Percentiles rank a stretch among this genome's conserved stretches.
Evolutionary conservation across 2,888 invertebrate species (phyloP).

Genomic region (Coenonympha arcania): DNA sequence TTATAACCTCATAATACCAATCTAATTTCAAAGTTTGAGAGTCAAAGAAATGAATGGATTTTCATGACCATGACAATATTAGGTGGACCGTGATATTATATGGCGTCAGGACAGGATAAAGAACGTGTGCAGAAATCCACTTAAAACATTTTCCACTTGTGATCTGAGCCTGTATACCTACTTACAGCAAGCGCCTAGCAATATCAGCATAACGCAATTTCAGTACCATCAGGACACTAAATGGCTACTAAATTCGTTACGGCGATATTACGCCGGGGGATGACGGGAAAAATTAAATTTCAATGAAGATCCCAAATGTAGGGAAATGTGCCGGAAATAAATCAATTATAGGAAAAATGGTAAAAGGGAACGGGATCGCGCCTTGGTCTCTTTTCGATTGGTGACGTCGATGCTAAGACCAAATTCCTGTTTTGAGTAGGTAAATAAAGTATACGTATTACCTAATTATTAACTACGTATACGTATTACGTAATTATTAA

Average conservation of each 20-base stretch:
- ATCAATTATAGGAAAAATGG: slow-evolving; percentile 13
- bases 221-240: slow-evolving; percentile 9
- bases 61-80: no score
- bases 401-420: not conserved
- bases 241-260: slow-evolving; percentile 18
- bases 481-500: no score
- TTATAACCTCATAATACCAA: no score
- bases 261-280: slow-evolving; percentile 15
- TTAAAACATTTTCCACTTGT: not conserved
- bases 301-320: slow-evolving; percentile 6
- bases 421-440: no score
- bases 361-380: not conserved
- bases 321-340: slow-evolving; percentile 19
- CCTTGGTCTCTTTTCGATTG: not conserved
- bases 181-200: not conserved
- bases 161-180: not conserved
- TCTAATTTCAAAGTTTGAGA: no score
- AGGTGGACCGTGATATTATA: no score
- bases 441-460: no score
- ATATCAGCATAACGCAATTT: slow-evolving; percentile 9
- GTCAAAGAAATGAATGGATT: no score
- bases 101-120: not conserved
- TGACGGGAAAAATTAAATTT: slow-evolving; percentile 19
- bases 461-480: no score
- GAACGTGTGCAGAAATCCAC: not conserved